phyloP scores from a whole-genome alignment of 2,888 invertebrate genomes.

The Dione juno region DNA sequence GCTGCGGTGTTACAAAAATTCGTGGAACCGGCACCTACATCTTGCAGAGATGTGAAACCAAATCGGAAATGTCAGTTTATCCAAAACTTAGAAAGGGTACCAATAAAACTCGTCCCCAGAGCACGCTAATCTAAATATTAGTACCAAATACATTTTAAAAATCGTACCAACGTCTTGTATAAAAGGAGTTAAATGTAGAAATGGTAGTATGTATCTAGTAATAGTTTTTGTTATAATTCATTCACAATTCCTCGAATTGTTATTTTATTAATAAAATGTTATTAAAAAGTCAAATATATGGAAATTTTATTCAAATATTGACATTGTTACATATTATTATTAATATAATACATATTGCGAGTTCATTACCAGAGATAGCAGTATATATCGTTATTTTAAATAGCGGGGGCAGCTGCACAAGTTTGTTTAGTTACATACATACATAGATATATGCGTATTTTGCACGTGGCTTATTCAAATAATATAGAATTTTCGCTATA shows the following conservation, averaged over 20 bases:
- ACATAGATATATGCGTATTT: not conserved
- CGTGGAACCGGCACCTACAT: conserved; percentile 19
- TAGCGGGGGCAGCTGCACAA: not conserved
- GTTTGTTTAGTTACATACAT: too few relatives aligned
- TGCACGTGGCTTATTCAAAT: not conserved
- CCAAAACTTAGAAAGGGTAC: not conserved
- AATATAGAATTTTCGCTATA: not conserved
- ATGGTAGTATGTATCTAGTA: too few relatives aligned
- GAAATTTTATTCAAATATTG: too few relatives aligned
- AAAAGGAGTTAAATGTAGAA: not conserved
- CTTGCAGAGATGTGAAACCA: not conserved
- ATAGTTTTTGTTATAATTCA: too few relatives aligned
- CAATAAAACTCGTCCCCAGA: conserved; percentile 5
- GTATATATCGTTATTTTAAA: not conserved
- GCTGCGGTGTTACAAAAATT: conserved; percentile 25
- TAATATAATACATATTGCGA: too few relatives aligned
- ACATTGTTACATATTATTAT: too few relatives aligned
- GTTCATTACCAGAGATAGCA: not conserved
- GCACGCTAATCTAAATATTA: not conserved
- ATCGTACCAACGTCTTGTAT: not conserved
- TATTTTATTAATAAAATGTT: too few relatives aligned
- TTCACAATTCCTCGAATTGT: too few relatives aligned
- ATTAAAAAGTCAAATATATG: too few relatives aligned
- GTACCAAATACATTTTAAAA: not conserved
- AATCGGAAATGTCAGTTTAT: not conserved